These are phyloP conservation scores for Cryptocheilus praepositus DNA, from an alignment of 2,888 invertebrate species.

Conservation along the genomic window DNA sequence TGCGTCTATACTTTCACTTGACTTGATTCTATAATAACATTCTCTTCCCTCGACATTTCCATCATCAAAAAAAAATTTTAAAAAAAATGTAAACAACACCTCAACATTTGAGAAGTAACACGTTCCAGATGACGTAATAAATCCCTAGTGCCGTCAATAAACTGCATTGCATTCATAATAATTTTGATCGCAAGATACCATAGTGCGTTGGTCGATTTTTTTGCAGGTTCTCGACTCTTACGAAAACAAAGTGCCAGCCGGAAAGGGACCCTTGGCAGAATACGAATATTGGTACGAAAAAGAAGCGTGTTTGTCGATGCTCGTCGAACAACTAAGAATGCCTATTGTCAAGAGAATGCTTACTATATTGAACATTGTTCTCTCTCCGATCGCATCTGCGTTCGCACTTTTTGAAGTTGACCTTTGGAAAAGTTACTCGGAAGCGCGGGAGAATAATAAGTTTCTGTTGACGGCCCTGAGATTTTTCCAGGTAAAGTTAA, in stretches of 20 bases:
- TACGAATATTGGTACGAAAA: constrained; percentile 91
- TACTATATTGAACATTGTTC: constrained; percentile 77
- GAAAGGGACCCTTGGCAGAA: constrained; percentile 88
- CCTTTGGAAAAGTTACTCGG: constrained; percentile 81
- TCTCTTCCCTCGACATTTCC: too few species aligned
- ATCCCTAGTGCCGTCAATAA: too few species aligned
- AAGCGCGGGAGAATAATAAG: constrained; percentile 87
- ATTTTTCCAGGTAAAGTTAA: constrained; percentile 79
- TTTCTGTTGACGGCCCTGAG: constrained; percentile 85
- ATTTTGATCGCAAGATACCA: too few species aligned
- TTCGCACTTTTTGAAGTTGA: constrained; percentile 80
- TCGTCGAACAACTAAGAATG: constrained; percentile 89
- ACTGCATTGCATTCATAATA: too few species aligned
- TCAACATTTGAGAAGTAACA: too few species aligned
- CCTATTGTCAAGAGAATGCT: constrained; percentile 81
- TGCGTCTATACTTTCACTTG: too few species aligned
- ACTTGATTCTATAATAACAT: too few species aligned
- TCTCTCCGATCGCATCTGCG: constrained; percentile 78
- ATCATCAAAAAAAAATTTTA: too few species aligned
- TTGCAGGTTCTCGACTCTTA: constrained; percentile 55
- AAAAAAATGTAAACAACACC: too few species aligned
- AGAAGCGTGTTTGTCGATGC: constrained; percentile 84
- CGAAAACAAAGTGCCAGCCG: constrained; percentile 77
- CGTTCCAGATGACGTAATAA: too few species aligned
- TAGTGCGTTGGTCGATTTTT: background rate